Evolutionary conservation across 2,113 vertebrate species (phyloP).

Genomic region (Synodontis membranacea): DNA sequence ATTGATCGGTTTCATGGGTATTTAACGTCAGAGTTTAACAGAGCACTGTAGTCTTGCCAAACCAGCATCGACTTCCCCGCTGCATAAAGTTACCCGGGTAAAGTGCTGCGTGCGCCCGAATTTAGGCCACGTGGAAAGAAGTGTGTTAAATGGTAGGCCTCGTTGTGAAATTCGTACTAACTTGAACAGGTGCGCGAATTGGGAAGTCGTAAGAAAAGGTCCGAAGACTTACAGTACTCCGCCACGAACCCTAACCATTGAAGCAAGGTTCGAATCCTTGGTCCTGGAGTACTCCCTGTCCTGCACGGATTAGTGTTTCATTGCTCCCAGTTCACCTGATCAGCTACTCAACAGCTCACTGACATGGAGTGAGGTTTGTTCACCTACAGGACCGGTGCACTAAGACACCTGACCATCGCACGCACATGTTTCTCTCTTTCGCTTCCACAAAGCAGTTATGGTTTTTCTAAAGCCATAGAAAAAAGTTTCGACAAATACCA

Average conservation of each 20-base stretch:
- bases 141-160: neutral
- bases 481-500: no score
- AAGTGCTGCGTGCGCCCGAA: conserved; percentile 20
- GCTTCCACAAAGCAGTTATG: neutral
- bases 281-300: neutral
- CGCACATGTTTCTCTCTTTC: neutral
- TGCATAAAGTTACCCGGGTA: conserved; percentile 7
- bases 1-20: conserved; percentile 26
- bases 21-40: conserved; percentile 21
- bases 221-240: neutral
- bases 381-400: no score
- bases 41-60: conserved; percentile 14
- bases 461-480: no score
- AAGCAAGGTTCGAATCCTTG: neutral
- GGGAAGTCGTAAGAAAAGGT: neutral
- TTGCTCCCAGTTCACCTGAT: neutral
- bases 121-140: neutral
- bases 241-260: neutral
- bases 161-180: neutral
- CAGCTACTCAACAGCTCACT: neutral
- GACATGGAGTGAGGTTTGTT: neutral
- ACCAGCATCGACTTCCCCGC: neutral
- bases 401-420: neutral
- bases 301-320: neutral
- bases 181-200: neutral